Percentiles rank a stretch among this genome's conserved stretches.
These are phyloP conservation scores for Orycteropus afer DNA, from an alignment of 2,113 vertebrate species.

Conservation along the genomic window DNA sequence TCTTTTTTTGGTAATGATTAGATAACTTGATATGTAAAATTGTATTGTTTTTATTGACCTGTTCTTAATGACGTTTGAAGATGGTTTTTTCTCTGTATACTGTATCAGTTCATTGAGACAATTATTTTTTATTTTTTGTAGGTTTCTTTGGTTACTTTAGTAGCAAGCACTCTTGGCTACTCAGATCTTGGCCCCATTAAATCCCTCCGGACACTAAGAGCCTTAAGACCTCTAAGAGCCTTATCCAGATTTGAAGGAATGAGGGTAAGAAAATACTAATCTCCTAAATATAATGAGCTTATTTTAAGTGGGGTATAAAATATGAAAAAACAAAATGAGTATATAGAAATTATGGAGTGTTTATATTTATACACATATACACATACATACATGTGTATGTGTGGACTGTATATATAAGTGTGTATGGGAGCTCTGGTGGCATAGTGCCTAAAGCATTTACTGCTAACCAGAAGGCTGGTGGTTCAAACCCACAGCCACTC, in stretches of 20 bases:
- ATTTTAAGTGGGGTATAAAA: background rate
- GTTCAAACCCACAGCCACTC: too few relatives aligned
- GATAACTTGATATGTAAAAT: background rate
- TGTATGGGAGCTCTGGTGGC: too few relatives aligned
- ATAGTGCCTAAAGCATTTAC: too few relatives aligned
- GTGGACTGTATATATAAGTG: background rate
- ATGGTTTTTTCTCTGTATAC: background rate
- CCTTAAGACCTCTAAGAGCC: conserved; percentile 96
- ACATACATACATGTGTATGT: background rate
- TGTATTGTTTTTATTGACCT: background rate
- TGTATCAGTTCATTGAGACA: conserved; percentile 5
- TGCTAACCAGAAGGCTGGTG: too few relatives aligned
- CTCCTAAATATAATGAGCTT: background rate
- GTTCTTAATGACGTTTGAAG: conserved; percentile 3
- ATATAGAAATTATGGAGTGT: background rate
- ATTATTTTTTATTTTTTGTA: conserved; percentile 77
- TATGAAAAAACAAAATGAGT: conserved; percentile 5
- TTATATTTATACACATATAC: background rate
- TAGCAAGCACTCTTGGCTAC: conserved; percentile 89
- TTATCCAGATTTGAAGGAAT: conserved; percentile 99
- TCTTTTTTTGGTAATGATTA: background rate
- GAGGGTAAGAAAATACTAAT: conserved; percentile 91
- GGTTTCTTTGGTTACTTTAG: conserved; percentile 96
- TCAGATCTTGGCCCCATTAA: conserved; percentile 93
- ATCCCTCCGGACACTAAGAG: conserved; percentile 95